These are phyloP conservation scores for Drosophila nr. perissopoda DNA, from an alignment of 2,888 invertebrate species.

Conservation along the genomic window DNA sequence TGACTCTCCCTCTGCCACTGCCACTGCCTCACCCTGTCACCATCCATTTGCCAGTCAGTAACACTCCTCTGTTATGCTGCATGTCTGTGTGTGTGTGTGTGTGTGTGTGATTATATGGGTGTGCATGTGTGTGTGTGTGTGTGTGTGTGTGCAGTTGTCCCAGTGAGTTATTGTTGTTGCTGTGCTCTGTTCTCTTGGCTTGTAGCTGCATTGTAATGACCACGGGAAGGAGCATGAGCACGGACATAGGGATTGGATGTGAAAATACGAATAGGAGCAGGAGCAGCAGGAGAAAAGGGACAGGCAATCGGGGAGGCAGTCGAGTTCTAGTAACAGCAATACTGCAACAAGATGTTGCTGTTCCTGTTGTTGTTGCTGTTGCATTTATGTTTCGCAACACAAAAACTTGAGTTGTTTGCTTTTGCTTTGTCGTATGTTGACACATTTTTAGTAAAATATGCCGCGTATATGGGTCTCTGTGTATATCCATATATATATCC, in stretches of 20 bases:
- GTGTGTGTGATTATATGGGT: background rate
- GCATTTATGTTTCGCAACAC: constrained; percentile 44
- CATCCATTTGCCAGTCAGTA: background rate
- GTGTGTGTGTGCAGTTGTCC: constrained; percentile 15
- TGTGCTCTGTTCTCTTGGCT: constrained; percentile 3
- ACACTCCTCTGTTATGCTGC: background rate
- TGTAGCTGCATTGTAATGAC: constrained; percentile 53
- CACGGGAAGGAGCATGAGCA: constrained; percentile 30
- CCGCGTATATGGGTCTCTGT: constrained; percentile 14
- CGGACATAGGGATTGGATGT: constrained; percentile 1
- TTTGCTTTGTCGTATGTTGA: constrained; percentile 75
- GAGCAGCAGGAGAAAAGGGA: background rate
- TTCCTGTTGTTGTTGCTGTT: constrained; percentile 21
- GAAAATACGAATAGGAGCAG: background rate
- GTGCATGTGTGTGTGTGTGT: background rate
- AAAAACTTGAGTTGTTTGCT: constrained; percentile 77
- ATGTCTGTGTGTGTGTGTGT: background rate
- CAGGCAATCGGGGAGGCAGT: constrained; percentile 26
- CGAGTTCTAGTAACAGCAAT: constrained; percentile 33
- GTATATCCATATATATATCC: background rate
- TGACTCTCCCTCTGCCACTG: constrained; percentile 32
- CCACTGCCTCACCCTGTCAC: background rate
- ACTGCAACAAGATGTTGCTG: constrained; percentile 30
- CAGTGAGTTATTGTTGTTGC: constrained; percentile 37
- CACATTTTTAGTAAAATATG: constrained; percentile 71